Evolutionary conservation across 2,113 vertebrate species (phyloP).

Genomic region (Catharus minimus): DNA sequence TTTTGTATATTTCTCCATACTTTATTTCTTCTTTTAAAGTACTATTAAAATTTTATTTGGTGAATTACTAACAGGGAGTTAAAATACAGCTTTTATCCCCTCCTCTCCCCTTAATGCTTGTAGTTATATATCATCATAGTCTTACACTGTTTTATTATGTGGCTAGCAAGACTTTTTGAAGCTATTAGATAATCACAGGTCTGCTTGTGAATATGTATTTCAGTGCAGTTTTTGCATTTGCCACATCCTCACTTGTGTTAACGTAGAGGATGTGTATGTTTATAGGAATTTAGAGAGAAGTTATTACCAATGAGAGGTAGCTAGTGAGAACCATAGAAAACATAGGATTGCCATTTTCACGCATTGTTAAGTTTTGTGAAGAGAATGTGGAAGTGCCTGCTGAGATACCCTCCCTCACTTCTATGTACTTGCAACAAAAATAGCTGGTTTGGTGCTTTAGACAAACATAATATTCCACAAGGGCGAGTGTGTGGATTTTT

Average conservation of each 20-base stretch:
- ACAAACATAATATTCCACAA: background rate
- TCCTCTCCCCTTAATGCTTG: background rate
- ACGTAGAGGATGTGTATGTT: background rate
- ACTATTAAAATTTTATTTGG: background rate
- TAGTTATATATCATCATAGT: background rate
- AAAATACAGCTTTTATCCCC: background rate
- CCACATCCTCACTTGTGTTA: background rate
- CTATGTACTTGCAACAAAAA: background rate
- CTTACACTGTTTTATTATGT: background rate
- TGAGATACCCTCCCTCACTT: background rate
- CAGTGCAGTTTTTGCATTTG: background rate
- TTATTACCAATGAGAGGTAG: background rate
- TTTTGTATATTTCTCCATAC: background rate
- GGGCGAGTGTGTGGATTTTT: accelerated
- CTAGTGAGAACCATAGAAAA: background rate
- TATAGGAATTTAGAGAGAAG: background rate
- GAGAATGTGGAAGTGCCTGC: background rate
- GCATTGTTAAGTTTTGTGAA: background rate
- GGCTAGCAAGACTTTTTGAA: background rate
- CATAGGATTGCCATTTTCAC: accelerated
- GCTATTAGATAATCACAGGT: background rate
- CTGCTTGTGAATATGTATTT: background rate
- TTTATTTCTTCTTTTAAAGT: background rate
- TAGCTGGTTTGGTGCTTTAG: background rate
- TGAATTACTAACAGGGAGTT: background rate